These are phyloP conservation scores for Metallyticus violacea DNA, from an alignment of 2,888 invertebrate species.

Conservation along the genomic window DNA sequence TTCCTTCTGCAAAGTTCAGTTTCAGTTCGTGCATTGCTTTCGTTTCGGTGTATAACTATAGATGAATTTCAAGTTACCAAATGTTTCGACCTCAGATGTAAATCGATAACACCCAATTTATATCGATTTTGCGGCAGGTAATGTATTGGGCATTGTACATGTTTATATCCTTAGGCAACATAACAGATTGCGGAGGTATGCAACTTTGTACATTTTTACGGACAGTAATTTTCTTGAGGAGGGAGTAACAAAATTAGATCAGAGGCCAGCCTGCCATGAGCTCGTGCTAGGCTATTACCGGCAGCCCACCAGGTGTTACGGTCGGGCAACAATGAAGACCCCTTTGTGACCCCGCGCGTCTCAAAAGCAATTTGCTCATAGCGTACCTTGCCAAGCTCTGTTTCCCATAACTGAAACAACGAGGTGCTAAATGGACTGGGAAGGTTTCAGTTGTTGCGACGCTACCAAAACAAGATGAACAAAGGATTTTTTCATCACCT, in stretches of 20 bases:
- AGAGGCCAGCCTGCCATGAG: background rate
- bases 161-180: background rate
- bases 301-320: background rate
- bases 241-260: background rate
- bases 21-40: too few species aligned
- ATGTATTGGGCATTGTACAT: too few species aligned
- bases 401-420: conserved; percentile 4
- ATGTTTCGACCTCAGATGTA: background rate
- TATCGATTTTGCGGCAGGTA: background rate
- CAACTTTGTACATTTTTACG: background rate
- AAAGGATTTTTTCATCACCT: too few species aligned
- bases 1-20: too few species aligned
- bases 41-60: too few species aligned
- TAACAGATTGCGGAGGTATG: too few species aligned
- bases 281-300: background rate
- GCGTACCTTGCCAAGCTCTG: background rate
- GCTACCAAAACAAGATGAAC: background rate
- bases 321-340: background rate
- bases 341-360: background rate
- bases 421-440: background rate
- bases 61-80: background rate
- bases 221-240: background rate
- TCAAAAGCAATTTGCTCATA: conserved; percentile 1
- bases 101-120: background rate
- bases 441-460: background rate